Evolutionary conservation across 1,140 invertebrate species (phyloP).

Genomic region (Achroia grisella): DNA sequence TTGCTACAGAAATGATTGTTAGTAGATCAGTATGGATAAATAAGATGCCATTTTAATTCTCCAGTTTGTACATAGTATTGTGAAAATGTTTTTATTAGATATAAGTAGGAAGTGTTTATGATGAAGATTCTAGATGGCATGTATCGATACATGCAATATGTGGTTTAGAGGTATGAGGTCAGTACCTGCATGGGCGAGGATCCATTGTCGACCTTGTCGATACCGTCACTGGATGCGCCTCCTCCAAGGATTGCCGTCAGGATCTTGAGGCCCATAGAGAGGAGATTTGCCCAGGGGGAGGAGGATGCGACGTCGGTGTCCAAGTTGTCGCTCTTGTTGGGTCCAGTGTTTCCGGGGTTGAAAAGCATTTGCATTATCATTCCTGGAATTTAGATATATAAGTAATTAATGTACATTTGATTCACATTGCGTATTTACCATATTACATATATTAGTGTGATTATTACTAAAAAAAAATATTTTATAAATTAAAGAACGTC

Average conservation of each 20-base stretch:
- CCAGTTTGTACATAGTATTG: conserved; percentile 33
- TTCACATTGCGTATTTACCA: too few relatives aligned
- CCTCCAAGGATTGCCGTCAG: conserved; percentile 88
- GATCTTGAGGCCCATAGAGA: conserved; percentile 86
- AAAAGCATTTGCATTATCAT: conserved; percentile 92
- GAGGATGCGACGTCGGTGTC: conserved; percentile 79
- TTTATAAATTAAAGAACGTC: too few relatives aligned
- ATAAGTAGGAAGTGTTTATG: neutral
- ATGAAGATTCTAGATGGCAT: neutral
- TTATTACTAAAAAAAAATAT: too few relatives aligned
- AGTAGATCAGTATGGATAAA: conserved; percentile 58
- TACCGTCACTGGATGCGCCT: conserved; percentile 82
- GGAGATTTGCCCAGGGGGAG: conserved; percentile 88
- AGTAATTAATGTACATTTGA: too few relatives aligned
- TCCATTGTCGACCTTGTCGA: conserved; percentile 91
- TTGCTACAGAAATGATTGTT: conserved; percentile 58
- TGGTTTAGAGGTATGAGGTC: neutral
- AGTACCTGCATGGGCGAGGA: conserved; percentile 88
- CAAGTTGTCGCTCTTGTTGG: conserved; percentile 87
- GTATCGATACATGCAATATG: neutral
- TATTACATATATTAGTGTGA: too few relatives aligned
- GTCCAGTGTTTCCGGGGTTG: conserved; percentile 77
- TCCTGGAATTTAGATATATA: conserved; percentile 47
- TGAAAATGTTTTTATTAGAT: conserved; percentile 9
- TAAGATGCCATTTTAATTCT: conserved; percentile 14